phyloP scores from a whole-genome alignment of 2,113 vertebrate genomes.

The Tychaedon coryphoeus region DNA sequence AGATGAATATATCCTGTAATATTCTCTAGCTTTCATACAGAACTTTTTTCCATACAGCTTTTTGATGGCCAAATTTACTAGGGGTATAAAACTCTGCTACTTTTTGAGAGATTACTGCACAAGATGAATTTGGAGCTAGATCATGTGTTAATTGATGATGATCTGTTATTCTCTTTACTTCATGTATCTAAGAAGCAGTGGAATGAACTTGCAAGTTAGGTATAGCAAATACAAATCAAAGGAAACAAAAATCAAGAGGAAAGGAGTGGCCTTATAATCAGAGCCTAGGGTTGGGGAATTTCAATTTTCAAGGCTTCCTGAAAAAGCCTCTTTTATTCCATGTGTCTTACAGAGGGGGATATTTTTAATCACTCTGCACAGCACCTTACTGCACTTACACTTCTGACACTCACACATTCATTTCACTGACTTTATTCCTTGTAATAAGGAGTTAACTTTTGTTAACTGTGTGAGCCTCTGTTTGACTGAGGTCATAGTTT shows the following conservation, averaged over 20 bases:
- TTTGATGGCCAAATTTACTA: background rate
- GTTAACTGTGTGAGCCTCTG: background rate
- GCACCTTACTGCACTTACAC: background rate
- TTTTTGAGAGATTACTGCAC: background rate
- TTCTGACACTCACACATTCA: background rate
- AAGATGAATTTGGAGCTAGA: background rate
- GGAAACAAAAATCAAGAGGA: background rate
- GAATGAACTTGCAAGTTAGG: background rate
- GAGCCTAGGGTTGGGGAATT: background rate
- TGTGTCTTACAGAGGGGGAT: accelerated
- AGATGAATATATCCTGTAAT: background rate
- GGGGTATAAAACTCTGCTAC: background rate
- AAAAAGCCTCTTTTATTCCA: background rate
- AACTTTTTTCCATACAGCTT: background rate
- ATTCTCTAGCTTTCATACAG: background rate
- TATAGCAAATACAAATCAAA: background rate
- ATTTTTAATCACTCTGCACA: background rate
- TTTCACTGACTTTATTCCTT: background rate
- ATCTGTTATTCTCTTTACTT: background rate
- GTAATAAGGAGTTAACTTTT: background rate
- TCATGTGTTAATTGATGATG: background rate
- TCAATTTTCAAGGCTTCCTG: background rate
- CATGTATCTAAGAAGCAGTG: background rate
- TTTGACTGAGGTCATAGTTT: background rate
- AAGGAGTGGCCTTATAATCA: background rate